A percentile compares a stretch with the other conserved stretches of the same genome.
These are phyloP conservation scores for Anomalospiza imberbis DNA, from an alignment of 2,797 vertebrate genomes.

Conservation along the genomic window DNA sequence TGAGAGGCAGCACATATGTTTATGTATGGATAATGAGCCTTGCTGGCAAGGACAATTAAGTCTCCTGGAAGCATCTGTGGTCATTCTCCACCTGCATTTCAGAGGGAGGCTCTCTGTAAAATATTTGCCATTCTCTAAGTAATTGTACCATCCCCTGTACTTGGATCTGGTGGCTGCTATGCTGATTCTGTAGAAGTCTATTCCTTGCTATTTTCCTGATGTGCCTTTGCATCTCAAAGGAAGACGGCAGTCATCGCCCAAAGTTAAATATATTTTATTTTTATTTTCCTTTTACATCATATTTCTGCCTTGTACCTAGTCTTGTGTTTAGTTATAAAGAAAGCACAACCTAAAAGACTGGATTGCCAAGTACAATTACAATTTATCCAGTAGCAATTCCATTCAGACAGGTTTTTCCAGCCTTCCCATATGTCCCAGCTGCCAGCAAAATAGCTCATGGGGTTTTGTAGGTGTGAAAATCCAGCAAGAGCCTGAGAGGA, in stretches of 20 bases:
- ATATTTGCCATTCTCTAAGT: neutral
- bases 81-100: constrained; percentile 6
- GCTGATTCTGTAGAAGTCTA: neutral
- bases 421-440: neutral
- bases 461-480: neutral
- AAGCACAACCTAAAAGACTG: neutral
- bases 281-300: neutral
- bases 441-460: neutral
- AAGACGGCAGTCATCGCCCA: neutral
- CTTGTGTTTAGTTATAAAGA: neutral
- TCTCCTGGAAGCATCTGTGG: constrained; percentile 46
- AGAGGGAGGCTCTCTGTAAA: neutral
- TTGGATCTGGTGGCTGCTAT: neutral
- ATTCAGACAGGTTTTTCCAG: neutral
- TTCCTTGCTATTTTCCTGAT: neutral
- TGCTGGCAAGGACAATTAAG: constrained; percentile 56
- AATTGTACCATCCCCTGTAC: neutral
- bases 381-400: neutral
- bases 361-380: neutral
- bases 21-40: constrained; percentile 59
- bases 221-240: neutral
- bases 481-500: neutral
- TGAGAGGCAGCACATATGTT: constrained; percentile 57
- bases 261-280: neutral
- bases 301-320: neutral